phyloP scores from a whole-genome alignment of 2,797 vertebrate species.

The Tarsius wallacei region DNA sequence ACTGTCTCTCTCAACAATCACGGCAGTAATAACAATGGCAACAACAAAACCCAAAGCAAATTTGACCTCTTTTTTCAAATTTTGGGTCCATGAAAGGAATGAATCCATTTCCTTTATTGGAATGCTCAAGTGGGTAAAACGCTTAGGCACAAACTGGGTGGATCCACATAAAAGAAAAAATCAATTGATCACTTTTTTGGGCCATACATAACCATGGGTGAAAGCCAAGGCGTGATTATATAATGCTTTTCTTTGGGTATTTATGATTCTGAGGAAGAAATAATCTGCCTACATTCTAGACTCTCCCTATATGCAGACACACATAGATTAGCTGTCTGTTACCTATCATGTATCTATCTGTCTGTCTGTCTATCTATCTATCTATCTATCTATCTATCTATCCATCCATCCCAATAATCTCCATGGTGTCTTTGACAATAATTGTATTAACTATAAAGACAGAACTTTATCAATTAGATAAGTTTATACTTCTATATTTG shows the following conservation, averaged over 20 bases:
- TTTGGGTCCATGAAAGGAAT: not conserved
- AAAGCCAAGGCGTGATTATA: not conserved
- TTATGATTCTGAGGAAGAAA: constrained; percentile 19
- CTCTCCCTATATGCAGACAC: not conserved
- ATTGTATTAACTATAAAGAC: constrained; percentile 69
- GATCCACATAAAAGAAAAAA: not conserved
- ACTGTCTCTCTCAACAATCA: not conserved
- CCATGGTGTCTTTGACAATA: constrained; percentile 25
- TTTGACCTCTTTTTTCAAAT: constrained; percentile 11
- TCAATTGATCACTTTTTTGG: not conserved
- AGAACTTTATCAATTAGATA: constrained; percentile 81
- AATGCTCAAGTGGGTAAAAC: not conserved
- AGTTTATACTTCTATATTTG: constrained; percentile 73
- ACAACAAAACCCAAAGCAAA: not conserved
- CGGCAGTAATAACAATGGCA: not conserved
- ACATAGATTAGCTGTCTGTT: not conserved
- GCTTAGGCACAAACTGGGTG: not conserved
- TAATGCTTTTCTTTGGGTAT: not conserved
- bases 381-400: not conserved
- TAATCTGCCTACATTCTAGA: not conserved
- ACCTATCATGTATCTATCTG: not conserved
- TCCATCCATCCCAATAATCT: not conserved
- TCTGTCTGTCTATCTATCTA: not conserved
- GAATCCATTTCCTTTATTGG: constrained; percentile 7
- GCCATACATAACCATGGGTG: not conserved